Percentiles rank a stretch among this genome's conserved stretches.
Conservation (phyloP, 2,113 vertebrate species). For the Polypterus senegalus region DNA sequence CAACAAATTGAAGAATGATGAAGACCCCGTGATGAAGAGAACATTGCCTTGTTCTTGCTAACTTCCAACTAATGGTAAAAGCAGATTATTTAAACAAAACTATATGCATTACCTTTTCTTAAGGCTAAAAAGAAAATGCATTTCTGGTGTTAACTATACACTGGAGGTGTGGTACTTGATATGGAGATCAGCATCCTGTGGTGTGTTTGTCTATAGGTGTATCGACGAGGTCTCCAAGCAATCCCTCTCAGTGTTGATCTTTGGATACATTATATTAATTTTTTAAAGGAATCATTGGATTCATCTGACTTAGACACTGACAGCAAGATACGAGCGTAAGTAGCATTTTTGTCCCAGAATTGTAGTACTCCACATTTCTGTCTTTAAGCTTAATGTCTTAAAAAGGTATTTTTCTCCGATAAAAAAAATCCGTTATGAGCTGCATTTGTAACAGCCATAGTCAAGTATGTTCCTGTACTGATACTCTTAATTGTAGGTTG, state of each 20-base stretch:
- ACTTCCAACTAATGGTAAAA: conserved; percentile 80
- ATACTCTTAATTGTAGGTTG: too few species aligned
- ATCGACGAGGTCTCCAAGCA: conserved; percentile 88
- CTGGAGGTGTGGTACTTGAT: conserved; percentile 39
- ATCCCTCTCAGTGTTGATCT: conserved; percentile 96
- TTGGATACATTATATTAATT: conserved; percentile 95
- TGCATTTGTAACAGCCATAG: too few species aligned
- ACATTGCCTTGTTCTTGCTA: conserved; percentile 81
- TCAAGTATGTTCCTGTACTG: too few species aligned
- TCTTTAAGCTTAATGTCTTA: too few species aligned
- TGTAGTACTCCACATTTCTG: too few species aligned
- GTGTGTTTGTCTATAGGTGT: conserved; percentile 66
- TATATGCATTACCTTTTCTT: conserved; percentile 63
- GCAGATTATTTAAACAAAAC: conserved; percentile 81
- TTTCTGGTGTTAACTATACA: conserved; percentile 58
- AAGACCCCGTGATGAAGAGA: conserved; percentile 79
- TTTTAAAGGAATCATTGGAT: conserved; percentile 88
- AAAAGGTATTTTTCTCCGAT: too few species aligned
- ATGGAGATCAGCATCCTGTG: conserved; percentile 42
- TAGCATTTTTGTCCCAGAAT: conserved; percentile 9
- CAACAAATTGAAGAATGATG: conserved; percentile 67
- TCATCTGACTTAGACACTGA: conserved; percentile 66
- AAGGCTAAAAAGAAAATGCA: conserved; percentile 66
- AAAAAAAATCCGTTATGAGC: too few species aligned
- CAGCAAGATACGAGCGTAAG: conserved; percentile 79